Base-by-base conservation (phyloP, 2,113 vertebrate species). In the Tupaia chinensis region DNA sequence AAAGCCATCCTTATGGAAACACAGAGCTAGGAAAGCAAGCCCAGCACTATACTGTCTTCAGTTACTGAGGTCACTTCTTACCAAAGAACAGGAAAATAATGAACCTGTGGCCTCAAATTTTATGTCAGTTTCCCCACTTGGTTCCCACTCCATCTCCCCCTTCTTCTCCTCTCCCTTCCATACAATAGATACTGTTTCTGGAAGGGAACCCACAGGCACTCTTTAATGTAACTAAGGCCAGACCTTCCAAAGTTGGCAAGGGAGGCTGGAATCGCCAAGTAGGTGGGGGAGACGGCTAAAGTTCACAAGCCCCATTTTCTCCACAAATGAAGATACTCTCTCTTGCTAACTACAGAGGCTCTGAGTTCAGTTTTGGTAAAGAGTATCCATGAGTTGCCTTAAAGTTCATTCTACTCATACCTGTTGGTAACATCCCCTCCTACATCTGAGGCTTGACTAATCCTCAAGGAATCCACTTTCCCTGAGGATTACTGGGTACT, bases 351-450 rank as follows among this genome's bases (percentile, higher is more conserved):
- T 83, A 4, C 22, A 83, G 80, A 74, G 25, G 53, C 27, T 92
- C 54, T 92, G 20, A 89, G 16, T 44, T 90, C 15, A 44, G 58
- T 69, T 94, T 92, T 87, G 44, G 78, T 63, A 73, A 93, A 93
- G 27, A 44, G 14, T 61, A 54, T 56, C 44, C 65, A 16, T 13
- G 25, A 11, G 23, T 86, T 97, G 89, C 63, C 74, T 72, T 73
- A 66, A 70, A 92, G 29, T 66, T 54, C 68, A 44, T 94, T 87
- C 63, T 23, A 53, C 70, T 85, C 74, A 89, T 56, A 95, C 17
- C 15, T 78, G 7, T 20, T 86, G 23, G n/a, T 27, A 32, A 66
- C 13, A 89, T 76, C 25, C 17, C 20, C 29, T 92, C 53, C 70
- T 54, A 27, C 85, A n/a, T 72, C 16, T 44, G 44, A 44, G 44